These are phyloP conservation scores for Origma solitaria DNA, from an alignment of 2,113 vertebrate species.

Conservation along the genomic window DNA sequence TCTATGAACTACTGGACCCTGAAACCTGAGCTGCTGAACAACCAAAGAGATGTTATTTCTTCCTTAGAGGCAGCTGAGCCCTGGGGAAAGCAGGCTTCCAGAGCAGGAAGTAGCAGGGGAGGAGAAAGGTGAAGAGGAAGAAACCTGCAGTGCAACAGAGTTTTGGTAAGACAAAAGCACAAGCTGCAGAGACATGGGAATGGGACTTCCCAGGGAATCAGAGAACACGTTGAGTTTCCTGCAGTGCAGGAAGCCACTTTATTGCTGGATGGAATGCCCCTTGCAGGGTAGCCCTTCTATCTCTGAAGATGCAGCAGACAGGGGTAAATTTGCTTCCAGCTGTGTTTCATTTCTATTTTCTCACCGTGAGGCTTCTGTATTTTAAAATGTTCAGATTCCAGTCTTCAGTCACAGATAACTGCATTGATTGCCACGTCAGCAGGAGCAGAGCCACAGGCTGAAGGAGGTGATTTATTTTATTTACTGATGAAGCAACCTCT, in stretches of 20 bases:
- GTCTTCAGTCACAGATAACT: neutral
- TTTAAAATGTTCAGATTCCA: neutral
- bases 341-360: neutral
- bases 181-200: neutral
- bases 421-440: neutral
- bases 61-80: neutral
- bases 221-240: neutral
- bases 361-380: neutral
- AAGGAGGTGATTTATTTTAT: neutral
- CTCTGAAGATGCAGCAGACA: neutral
- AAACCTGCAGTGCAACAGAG: neutral
- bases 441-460: neutral
- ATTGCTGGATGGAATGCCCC: neutral
- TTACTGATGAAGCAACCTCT: neutral
- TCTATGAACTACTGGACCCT: neutral
- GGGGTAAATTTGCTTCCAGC: neutral
- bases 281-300: neutral
- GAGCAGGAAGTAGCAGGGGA: neutral
- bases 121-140: neutral
- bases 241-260: neutral
- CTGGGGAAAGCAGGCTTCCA: neutral
- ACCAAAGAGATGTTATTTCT: neutral
- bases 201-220: neutral
- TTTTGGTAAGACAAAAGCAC: neutral
- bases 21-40: neutral